These are phyloP conservation scores for Hyphantria cunea DNA, from an alignment of 1,140 invertebrate genomes.

Conservation along the genomic window DNA sequence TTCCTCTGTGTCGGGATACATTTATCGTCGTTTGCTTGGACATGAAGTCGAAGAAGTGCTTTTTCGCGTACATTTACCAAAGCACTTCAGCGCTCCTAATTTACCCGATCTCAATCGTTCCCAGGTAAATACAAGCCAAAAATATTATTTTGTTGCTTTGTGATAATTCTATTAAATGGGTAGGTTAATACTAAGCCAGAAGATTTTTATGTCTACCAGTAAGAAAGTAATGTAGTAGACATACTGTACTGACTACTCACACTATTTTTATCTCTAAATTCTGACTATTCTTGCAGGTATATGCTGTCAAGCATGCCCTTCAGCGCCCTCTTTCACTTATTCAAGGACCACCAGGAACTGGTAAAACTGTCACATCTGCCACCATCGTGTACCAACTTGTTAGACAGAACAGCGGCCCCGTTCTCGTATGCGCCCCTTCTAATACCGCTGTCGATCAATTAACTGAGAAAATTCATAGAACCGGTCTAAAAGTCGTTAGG, in stretches of 20 bases:
- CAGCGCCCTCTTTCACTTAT: conserved; percentile 98
- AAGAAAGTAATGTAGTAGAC: no score
- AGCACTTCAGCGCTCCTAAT: conserved; percentile 98
- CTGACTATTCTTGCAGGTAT: conserved; percentile 84
- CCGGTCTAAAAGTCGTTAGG: conserved; percentile 97
- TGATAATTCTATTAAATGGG: no score
- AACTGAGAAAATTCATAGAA: conserved; percentile 99
- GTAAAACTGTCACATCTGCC: conserved; percentile 99
- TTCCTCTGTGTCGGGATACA: conserved; percentile 97
- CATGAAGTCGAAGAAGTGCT: conserved; percentile 98
- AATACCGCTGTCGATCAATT: conserved; percentile 99
- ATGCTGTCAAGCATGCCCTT: conserved; percentile 99
- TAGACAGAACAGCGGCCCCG: conserved; percentile 95
- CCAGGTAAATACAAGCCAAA: conserved; percentile 81
- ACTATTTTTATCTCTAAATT: conserved; percentile 1
- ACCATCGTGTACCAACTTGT: conserved; percentile 99
- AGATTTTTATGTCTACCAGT: no score
- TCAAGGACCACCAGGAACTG: conserved; percentile 97
- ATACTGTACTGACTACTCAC: no score
- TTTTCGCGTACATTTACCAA: conserved; percentile 94
- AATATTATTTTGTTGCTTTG: not conserved
- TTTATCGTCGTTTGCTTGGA: conserved; percentile 97
- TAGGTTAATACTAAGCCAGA: no score
- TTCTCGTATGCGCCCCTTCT: conserved; percentile 98
- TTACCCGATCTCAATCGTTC: conserved; percentile 98